Conservation (phyloP, 2,113 vertebrate species). For the Limanda limanda region DNA sequence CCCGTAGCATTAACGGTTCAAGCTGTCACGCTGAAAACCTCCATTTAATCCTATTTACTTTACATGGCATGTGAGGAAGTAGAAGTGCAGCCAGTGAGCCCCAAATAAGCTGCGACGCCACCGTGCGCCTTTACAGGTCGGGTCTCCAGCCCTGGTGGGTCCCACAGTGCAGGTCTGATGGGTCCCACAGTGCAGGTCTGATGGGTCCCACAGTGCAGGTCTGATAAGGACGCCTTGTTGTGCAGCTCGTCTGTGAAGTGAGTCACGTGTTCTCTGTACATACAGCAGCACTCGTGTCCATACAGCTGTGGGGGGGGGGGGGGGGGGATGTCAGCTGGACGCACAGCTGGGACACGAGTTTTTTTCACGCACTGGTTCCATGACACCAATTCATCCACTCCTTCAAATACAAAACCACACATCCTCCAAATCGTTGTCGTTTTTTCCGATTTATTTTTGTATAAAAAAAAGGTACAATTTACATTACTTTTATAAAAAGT, state of each 20-base stretch:
- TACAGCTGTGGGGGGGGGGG: neutral
- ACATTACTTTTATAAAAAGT: conserved; percentile 99
- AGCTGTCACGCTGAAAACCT: conserved; percentile 41
- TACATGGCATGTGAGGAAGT: conserved; percentile 63
- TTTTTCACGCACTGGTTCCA: conserved; percentile 40
- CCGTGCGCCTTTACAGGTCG: conserved; percentile 25
- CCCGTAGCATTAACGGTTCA: conserved; percentile 26
- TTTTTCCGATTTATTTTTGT: conserved; percentile 99
- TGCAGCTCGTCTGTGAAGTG: conserved; percentile 18
- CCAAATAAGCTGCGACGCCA: conserved; percentile 44
- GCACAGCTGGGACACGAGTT: conserved; percentile 8
- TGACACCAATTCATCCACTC: neutral
- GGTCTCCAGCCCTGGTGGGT: too few relatives aligned
- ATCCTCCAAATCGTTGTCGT: conserved; percentile 83
- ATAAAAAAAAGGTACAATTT: conserved; percentile 98
- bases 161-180: conserved; percentile 41
- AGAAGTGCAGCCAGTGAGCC: conserved; percentile 46
- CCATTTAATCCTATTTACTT: conserved; percentile 65
- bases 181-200: conserved; percentile 40
- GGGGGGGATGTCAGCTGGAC: conserved; percentile 2
- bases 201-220: conserved; percentile 40
- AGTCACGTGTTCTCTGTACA: conserved; percentile 18
- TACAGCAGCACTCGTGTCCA: neutral
- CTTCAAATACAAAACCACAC: conserved; percentile 60
- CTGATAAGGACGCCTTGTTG: conserved; percentile 52